phyloP scores from a whole-genome alignment of 1,140 invertebrate species.

The Diorhabda sublineata region DNA sequence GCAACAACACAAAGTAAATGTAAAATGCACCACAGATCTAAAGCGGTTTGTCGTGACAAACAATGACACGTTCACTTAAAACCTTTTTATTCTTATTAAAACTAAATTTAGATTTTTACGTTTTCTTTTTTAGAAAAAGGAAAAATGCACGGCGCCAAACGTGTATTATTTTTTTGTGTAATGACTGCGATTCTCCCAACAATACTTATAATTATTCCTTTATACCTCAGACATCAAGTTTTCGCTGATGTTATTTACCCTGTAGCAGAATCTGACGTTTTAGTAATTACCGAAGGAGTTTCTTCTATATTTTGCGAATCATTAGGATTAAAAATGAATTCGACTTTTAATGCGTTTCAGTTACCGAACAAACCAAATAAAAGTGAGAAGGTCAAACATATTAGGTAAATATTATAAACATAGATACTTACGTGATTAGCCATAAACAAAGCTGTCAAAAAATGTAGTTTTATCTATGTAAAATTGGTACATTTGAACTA shows the following conservation, averaged over 20 bases:
- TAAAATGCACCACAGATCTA: no score
- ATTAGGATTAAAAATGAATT: slow-evolving; percentile 74
- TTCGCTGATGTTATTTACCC: slow-evolving; percentile 70
- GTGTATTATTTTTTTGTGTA: slow-evolving; percentile 69
- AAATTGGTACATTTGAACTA: no score
- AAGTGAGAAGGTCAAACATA: slow-evolving; percentile 66
- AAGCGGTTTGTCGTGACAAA: no score
- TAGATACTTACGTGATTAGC: no score
- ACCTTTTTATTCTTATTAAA: background rate
- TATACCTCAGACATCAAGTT: slow-evolving; percentile 68
- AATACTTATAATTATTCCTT: slow-evolving; percentile 64
- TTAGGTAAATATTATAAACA: slow-evolving; percentile 37
- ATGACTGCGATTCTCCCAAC: slow-evolving; percentile 69
- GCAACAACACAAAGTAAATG: no score
- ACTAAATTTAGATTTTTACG: background rate
- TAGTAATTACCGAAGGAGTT: slow-evolving; percentile 72
- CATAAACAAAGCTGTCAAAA: no score
- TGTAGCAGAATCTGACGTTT: slow-evolving; percentile 75
- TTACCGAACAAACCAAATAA: slow-evolving; percentile 64
- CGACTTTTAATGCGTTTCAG: slow-evolving; percentile 77
- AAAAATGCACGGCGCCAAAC: slow-evolving; percentile 70
- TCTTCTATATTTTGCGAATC: slow-evolving; percentile 74
- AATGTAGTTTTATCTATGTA: no score
- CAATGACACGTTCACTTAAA: no score
- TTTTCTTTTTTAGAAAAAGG: slow-evolving; percentile 54